These are phyloP conservation scores for Hydrolagus affinis DNA, from an alignment of 2,113 vertebrate species.

Conservation along the genomic window DNA sequence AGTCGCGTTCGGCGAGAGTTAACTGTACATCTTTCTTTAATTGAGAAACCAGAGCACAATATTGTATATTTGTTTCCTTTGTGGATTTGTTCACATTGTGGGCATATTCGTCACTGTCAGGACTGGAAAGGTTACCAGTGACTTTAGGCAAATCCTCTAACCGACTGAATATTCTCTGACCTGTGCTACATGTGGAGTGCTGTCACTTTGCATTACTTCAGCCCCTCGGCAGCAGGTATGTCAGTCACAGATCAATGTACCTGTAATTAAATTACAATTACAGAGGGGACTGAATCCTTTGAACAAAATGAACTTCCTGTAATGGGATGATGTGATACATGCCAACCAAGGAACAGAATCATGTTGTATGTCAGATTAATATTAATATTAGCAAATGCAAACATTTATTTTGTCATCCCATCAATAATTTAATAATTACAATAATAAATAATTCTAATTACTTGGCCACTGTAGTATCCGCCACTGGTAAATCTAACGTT, in stretches of 20 bases:
- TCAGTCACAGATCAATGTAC: conserved; percentile 14
- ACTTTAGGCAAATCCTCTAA: conserved; percentile 54
- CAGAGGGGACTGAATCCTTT: not conserved
- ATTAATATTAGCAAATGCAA: not conserved
- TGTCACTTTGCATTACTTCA: conserved; percentile 52
- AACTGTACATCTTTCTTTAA: too few species aligned
- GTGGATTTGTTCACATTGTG: not conserved
- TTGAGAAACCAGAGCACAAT: too few species aligned
- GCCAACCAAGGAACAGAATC: not conserved
- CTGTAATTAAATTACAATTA: conserved; percentile 16
- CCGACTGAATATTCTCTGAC: conserved; percentile 44
- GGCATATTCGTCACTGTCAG: not conserved
- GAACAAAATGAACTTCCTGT: not conserved
- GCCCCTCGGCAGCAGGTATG: conserved; percentile 30
- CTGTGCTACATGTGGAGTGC: conserved; percentile 41
- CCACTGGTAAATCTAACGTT: not conserved
- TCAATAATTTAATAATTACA: not conserved
- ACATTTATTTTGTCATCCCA: not conserved
- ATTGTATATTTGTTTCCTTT: too few species aligned
- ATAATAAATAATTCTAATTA: not conserved
- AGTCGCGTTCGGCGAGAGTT: too few species aligned
- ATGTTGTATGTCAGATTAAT: too few species aligned
- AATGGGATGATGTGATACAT: not conserved
- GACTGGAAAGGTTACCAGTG: conserved; percentile 54
- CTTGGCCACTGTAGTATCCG: not conserved